phyloP scores from a whole-genome alignment of 2,113 vertebrate genomes.

The Sylvilagus bachmani region DNA sequence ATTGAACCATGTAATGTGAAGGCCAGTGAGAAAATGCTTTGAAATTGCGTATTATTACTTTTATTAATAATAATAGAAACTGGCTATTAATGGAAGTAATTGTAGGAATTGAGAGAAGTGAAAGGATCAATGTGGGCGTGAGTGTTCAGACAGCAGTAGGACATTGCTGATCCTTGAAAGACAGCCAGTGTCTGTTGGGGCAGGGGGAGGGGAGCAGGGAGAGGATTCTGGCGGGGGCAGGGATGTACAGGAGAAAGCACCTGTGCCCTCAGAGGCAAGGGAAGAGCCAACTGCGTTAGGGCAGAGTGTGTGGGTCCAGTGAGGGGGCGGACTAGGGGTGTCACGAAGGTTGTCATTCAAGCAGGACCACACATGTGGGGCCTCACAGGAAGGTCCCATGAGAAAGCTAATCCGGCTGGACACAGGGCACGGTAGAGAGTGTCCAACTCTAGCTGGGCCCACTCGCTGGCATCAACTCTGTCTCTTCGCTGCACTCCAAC shows the following conservation, averaged over 20 bases:
- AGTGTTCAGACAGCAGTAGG: background rate
- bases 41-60: constrained; percentile 1
- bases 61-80: background rate
- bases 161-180: background rate
- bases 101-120: background rate
- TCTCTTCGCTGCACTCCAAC: background rate
- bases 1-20: background rate
- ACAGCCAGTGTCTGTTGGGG: background rate
- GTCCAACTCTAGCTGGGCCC: background rate
- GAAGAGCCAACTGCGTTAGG: background rate
- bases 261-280: background rate
- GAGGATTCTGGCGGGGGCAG: accelerated
- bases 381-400: background rate
- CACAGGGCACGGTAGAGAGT: background rate
- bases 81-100: background rate
- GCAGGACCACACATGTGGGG: background rate
- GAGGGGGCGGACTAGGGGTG: accelerated
- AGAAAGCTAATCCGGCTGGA: background rate
- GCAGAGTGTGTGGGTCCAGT: background rate
- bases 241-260: accelerated
- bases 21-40: constrained; percentile 1
- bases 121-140: background rate
- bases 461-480: background rate
- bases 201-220: background rate
- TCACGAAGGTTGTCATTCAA: background rate